Evolutionary conservation across 2,797 vertebrate genomes (phyloP).

Genomic region (Bothrops alternatus): DNA sequence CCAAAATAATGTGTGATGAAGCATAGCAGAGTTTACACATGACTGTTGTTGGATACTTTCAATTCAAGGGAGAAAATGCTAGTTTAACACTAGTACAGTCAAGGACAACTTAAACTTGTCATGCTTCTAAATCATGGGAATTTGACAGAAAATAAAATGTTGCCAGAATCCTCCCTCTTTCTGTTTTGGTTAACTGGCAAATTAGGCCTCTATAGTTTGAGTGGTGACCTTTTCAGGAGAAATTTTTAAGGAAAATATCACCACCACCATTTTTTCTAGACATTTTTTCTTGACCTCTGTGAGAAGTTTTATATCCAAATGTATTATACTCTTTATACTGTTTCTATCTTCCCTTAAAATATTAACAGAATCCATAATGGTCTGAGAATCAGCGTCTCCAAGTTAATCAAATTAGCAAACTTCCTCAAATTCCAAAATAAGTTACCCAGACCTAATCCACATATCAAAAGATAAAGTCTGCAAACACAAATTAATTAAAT

Average conservation of each 20-base stretch:
- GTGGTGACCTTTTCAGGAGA: background rate
- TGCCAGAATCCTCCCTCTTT: background rate
- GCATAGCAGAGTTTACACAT: background rate
- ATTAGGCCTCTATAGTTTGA: background rate
- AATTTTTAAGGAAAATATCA: conserved; percentile 20
- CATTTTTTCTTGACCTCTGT: background rate
- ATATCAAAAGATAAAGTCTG: background rate
- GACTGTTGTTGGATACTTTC: background rate
- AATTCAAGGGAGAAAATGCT: background rate
- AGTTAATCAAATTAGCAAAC: too few species aligned
- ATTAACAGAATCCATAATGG: too few species aligned
- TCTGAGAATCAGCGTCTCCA: too few species aligned
- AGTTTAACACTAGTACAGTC: background rate
- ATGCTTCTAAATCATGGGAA: background rate
- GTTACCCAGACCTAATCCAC: too few species aligned
- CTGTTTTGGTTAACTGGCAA: background rate
- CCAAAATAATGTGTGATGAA: background rate
- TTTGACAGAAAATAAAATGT: background rate
- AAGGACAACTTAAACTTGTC: background rate
- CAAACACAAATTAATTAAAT: background rate
- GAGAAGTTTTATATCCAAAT: too few species aligned
- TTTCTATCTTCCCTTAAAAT: too few species aligned
- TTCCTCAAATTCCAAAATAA: background rate
- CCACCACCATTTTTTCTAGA: background rate
- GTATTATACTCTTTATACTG: too few species aligned